phyloP scores from a whole-genome alignment of 2,113 vertebrate genomes.

The Ctenodactylus gundi region DNA sequence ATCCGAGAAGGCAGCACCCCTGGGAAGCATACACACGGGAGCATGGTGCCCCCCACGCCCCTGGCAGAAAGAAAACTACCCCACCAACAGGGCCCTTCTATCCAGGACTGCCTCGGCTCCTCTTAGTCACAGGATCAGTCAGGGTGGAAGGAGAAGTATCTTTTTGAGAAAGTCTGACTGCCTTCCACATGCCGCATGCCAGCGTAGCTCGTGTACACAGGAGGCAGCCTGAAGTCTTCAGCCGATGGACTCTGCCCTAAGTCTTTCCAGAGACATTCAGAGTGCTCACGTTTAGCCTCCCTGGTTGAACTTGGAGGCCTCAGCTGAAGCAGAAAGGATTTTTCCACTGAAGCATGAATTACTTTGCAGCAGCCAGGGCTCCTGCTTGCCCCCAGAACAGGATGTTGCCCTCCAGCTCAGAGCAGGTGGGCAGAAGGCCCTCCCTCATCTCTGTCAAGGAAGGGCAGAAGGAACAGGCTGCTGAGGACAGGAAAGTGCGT shows the following conservation, averaged over 20 bases:
- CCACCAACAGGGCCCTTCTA: neutral
- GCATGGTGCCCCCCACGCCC: too few relatives aligned
- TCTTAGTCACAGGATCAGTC: neutral
- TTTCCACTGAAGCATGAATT: neutral
- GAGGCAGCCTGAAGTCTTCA: neutral
- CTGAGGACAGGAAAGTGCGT: neutral
- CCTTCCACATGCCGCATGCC: neutral
- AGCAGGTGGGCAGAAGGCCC: neutral
- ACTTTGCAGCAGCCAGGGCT: neutral
- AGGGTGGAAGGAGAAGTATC: rapidly evolving
- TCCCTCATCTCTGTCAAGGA: neutral
- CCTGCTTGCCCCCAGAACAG: neutral
- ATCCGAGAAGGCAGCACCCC: neutral
- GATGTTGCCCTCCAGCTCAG: neutral
- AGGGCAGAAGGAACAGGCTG: neutral
- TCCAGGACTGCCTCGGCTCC: neutral
- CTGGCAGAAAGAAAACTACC: neutral
- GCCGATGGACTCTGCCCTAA: too few relatives aligned
- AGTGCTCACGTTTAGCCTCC: neutral
- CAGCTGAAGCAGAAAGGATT: neutral
- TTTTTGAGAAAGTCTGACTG: neutral
- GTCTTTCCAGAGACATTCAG: too few relatives aligned
- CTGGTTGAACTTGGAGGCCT: neutral
- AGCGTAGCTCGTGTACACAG: rapidly evolving
- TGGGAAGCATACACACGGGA: neutral